Percentiles rank a stretch among this genome's conserved stretches.
These are phyloP conservation scores for Catharus fuscescens DNA, from an alignment of 2,113 vertebrate genomes.

Conservation along the genomic window DNA sequence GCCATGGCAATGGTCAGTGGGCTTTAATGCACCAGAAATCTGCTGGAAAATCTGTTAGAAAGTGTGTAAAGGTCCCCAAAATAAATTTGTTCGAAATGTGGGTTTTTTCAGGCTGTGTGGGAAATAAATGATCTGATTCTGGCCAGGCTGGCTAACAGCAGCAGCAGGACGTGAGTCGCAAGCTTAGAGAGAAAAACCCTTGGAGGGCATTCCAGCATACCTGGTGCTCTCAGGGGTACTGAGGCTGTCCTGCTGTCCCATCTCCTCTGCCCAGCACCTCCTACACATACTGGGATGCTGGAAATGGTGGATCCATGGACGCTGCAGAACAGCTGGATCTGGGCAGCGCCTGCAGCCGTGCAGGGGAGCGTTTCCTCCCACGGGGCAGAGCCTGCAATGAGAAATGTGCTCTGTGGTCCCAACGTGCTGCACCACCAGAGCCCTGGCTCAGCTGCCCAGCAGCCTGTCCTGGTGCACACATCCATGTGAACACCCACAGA, in stretches of 20 bases:
- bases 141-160: not conserved
- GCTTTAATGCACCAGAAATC: not conserved
- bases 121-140: not conserved
- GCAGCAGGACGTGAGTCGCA: not conserved
- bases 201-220: not conserved
- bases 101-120: not conserved
- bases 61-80: not conserved
- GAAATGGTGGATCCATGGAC: not conserved
- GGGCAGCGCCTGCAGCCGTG: not conserved
- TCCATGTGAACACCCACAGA: accelerated
- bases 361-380: accelerated
- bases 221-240: not conserved
- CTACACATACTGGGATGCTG: not conserved
- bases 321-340: not conserved
- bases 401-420: accelerated
- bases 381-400: accelerated
- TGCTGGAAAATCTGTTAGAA: not conserved
- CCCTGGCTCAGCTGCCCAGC: not conserved
- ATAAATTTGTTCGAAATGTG: not conserved
- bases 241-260: not conserved
- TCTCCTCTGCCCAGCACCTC: not conserved
- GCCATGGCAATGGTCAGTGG: not conserved
- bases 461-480: not conserved
- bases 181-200: not conserved
- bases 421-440: accelerated